Percentiles rank a stretch among this genome's conserved stretches.
These are phyloP conservation scores for Sphaeramia orbicularis DNA, from an alignment of 2,797 vertebrate species.

Conservation along the genomic window DNA sequence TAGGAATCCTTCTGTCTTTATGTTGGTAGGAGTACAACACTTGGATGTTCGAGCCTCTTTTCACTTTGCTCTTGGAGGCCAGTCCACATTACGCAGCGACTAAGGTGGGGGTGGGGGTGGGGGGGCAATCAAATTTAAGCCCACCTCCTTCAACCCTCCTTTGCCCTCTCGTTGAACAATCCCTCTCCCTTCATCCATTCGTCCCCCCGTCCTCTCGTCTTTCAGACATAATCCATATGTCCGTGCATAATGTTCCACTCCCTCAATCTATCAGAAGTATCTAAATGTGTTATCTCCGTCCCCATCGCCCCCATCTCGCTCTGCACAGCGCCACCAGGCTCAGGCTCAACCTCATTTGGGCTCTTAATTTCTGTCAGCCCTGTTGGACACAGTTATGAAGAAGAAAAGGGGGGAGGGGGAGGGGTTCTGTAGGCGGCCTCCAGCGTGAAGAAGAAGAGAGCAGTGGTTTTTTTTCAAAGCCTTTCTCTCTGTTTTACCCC, in stretches of 20 bases:
- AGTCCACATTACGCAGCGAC: constrained; percentile 41
- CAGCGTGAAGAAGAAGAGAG: constrained; percentile 15
- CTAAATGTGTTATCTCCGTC: constrained; percentile 49
- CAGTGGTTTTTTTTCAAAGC: constrained; percentile 3
- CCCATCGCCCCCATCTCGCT: constrained; percentile 31
- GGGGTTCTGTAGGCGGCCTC: background rate
- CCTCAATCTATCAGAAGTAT: constrained; percentile 43
- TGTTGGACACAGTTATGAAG: constrained; percentile 39
- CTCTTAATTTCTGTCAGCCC: constrained; percentile 50
- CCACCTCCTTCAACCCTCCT: constrained; percentile 14
- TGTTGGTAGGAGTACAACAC: constrained; percentile 41
- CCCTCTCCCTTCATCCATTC: background rate
- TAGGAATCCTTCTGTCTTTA: constrained; percentile 55
- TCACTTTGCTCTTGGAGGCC: constrained; percentile 62
- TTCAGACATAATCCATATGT: constrained; percentile 47
- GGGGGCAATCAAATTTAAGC: constrained; percentile 62
- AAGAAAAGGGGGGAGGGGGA: background rate
- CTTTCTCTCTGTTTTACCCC: too few relatives aligned
- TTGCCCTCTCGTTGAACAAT: background rate
- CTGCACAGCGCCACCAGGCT: constrained; percentile 35
- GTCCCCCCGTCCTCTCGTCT: too few relatives aligned
- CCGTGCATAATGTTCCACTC: constrained; percentile 51
- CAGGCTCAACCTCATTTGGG: constrained; percentile 55
- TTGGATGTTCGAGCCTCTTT: constrained; percentile 52
- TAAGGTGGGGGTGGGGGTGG: too few relatives aligned